Evolutionary conservation across 2,888 invertebrate species (phyloP), one percentile per base, ranked within the genome.

Genomic region (Psylliodes chrysocephalus): DNA sequence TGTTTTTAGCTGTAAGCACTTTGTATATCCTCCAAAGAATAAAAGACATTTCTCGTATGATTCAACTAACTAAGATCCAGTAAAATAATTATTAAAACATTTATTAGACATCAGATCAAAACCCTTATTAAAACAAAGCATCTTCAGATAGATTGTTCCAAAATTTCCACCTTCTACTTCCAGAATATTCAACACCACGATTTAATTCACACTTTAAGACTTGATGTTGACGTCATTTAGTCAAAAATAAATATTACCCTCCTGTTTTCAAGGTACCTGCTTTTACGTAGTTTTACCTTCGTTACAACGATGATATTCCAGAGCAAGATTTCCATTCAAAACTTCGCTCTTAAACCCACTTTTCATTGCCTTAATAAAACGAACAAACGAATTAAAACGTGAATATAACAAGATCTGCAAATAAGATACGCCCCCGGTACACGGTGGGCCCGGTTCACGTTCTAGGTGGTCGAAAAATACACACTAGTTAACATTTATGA

Each of bases 371-470:
- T 52, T 38, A 51, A 53, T 63, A 59, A 55, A 63, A 59, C 44
- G 57, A 63, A 63, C 51, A 57, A 59, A 57, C 28, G 54, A 49
- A 64, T 49, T 60, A 54, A 64, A 59, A 59, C 57, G 49, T 30
- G 49, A 51, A 54, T 60, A 54, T 10, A 64, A 59, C 54, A 33
- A 64, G 54, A 64, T 64, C 38, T 53, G 18, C 54, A 60, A 60
- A 54, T 52, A 59, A 47, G 63, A 56, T 64, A 64, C 18, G 55
- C 60, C 40, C 17, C 25, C 12, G 28, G 54, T 15, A 25, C 14
- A 19, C 17, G n/a, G 6, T n/a, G 18, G 2, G 10, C 33, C 25
- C 33, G 33, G 10, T 7, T 10, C 3, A 33, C 2, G 10, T 33
- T 10, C 2, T 10, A 33, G 33, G 33, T 33, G 33, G 33, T 7